Percentiles rank a stretch among this genome's conserved stretches.
phyloP scores from a whole-genome alignment of 2,888 invertebrate species.

The Plutella xylostella region DNA sequence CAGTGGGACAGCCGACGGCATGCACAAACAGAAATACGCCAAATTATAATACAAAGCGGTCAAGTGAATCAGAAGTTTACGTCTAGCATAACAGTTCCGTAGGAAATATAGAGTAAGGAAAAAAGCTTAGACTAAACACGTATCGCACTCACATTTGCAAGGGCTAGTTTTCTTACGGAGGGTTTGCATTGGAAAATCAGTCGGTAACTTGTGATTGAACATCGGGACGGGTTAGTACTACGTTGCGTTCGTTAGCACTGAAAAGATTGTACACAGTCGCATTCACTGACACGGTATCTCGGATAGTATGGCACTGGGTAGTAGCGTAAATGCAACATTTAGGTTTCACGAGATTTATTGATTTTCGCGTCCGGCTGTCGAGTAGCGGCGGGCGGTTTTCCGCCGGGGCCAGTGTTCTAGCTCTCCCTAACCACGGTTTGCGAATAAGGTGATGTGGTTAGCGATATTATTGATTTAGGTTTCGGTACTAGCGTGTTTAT shows the following conservation, averaged over 20 bases:
- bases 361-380: slow-evolving; percentile 19
- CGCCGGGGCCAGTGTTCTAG: background rate
- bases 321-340: slow-evolving; percentile 2
- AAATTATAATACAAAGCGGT: slow-evolving; percentile 48
- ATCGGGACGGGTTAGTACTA: slow-evolving; percentile 38
- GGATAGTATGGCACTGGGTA: background rate
- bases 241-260: slow-evolving; percentile 35
- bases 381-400: slow-evolving; percentile 16
- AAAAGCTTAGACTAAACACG: slow-evolving; percentile 25
- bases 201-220: slow-evolving; percentile 70
- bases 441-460: slow-evolving; percentile 21
- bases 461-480: slow-evolving; percentile 14
- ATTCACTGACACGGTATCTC: too few species aligned
- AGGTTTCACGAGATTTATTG: slow-evolving; percentile 5
- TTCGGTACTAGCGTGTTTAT: slow-evolving; percentile 19
- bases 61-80: slow-evolving; percentile 38
- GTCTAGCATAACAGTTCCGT: slow-evolving; percentile 46
- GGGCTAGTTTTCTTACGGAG: slow-evolving; percentile 94
- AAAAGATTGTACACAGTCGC: slow-evolving; percentile 31
- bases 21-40: slow-evolving; percentile 48
- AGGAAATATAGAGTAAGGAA: slow-evolving; percentile 27
- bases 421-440: slow-evolving; percentile 17
- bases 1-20: slow-evolving; percentile 38
- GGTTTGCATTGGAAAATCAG: slow-evolving; percentile 85
- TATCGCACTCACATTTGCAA: slow-evolving; percentile 87